Evolutionary conservation across 1,140 invertebrate species (phyloP).

Genomic region (Macrotrachela quadricornifera): DNA sequence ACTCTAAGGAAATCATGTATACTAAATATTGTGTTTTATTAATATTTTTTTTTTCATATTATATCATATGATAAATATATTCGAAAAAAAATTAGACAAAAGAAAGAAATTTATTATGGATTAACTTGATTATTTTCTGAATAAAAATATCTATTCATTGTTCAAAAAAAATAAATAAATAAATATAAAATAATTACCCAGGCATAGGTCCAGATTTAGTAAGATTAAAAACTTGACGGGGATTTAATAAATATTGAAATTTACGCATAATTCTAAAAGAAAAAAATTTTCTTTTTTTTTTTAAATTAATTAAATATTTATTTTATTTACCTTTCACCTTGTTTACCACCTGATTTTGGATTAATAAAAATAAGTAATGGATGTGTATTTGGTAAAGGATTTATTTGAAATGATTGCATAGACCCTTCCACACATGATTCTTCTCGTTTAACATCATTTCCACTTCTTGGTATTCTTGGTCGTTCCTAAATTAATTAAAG

Average conservation of each 20-base stretch:
- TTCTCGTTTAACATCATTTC: no score
- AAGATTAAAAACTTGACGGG: conserved; percentile 64
- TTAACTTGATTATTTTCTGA: no score
- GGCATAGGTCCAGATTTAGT: conserved; percentile 71
- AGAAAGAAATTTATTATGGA: no score
- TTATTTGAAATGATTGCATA: conserved; percentile 48
- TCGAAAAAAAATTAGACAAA: not conserved
- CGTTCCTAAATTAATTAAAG: no score
- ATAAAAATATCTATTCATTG: no score
- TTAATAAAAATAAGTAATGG: conserved; percentile 63
- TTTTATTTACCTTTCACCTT: conserved; percentile 35
- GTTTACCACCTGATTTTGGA: conserved; percentile 43
- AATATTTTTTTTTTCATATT: no score
- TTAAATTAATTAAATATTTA: not conserved
- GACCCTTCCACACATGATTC: no score
- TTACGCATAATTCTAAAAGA: conserved; percentile 39
- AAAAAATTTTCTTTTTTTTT: not conserved
- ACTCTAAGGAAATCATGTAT: not conserved
- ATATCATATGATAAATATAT: not conserved
- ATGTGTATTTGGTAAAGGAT: conserved; percentile 42
- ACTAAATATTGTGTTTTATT: no score
- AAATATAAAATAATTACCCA: conserved; percentile 42
- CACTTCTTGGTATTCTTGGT: no score
- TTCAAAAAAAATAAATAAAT: not conserved
- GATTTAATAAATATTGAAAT: conserved; percentile 44